phyloP scores from a whole-genome alignment of 1,140 invertebrate genomes.

The Eupristina koningsbergeri region DNA sequence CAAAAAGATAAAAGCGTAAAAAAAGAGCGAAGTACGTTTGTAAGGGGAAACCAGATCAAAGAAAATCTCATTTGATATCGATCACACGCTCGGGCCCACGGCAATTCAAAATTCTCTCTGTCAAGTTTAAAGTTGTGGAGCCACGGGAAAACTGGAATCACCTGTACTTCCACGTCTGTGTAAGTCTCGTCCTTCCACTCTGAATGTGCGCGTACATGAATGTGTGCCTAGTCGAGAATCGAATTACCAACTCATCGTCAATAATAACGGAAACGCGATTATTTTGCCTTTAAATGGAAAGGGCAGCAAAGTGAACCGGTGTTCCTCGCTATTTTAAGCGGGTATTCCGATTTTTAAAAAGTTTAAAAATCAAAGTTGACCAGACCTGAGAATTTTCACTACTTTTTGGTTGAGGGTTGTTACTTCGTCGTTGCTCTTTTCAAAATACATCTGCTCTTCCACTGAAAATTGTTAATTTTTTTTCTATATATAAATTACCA shows the following conservation, averaged over 20 bases:
- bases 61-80: slow-evolving; percentile 37
- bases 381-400: too few species aligned
- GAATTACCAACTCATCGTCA: not conserved
- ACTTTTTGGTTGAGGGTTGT: too few species aligned
- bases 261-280: too few species aligned
- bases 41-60: slow-evolving; percentile 26
- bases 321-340: not conserved
- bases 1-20: not conserved
- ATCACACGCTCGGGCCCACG: not conserved
- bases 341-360: not conserved
- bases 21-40: not conserved
- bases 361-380: too few species aligned
- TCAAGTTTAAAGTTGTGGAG: not conserved
- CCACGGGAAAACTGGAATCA: not conserved
- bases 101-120: not conserved
- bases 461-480: too few species aligned
- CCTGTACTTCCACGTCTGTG: not conserved
- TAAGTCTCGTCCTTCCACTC: too few species aligned
- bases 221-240: not conserved
- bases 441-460: too few species aligned
- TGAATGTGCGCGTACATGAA: too few species aligned
- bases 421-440: too few species aligned
- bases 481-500: too few species aligned
- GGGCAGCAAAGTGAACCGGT: not conserved
- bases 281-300: not conserved